A percentile compares a stretch with the other conserved stretches of the same genome.
Evolutionary conservation across 2,113 vertebrate genomes (phyloP).

Genomic region (Pantherophis guttatus): DNA sequence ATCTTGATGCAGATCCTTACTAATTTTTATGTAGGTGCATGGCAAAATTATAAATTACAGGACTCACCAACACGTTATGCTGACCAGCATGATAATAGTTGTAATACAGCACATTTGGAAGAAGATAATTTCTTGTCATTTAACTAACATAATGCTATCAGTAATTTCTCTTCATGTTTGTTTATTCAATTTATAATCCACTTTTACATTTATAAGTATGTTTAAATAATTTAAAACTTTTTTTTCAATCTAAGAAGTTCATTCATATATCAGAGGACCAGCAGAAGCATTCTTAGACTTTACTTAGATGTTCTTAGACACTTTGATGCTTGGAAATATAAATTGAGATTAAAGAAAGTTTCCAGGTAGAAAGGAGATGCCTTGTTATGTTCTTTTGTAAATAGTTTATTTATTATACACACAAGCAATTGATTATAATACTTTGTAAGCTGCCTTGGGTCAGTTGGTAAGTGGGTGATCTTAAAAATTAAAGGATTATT

Average conservation of each 20-base stretch:
- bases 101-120: not conserved
- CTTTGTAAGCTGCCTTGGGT: not conserved
- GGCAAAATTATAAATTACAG: not conserved
- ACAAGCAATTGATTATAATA: not conserved
- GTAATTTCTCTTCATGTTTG: not conserved
- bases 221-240: not conserved
- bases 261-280: not conserved
- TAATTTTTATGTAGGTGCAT: not conserved
- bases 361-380: not conserved
- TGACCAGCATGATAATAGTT: not conserved
- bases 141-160: not conserved
- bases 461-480: not conserved
- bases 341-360: not conserved
- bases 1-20: not conserved
- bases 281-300: not conserved
- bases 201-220: not conserved
- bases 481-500: not conserved
- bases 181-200: not conserved
- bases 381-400: not conserved
- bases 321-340: not conserved
- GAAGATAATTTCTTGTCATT: not conserved
- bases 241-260: not conserved
- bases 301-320: too few relatives aligned
- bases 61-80: not conserved
- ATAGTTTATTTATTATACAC: not conserved